Evolutionary conservation across 2,888 invertebrate species (phyloP).

Genomic region (Gymnoscelis rufifasciata): DNA sequence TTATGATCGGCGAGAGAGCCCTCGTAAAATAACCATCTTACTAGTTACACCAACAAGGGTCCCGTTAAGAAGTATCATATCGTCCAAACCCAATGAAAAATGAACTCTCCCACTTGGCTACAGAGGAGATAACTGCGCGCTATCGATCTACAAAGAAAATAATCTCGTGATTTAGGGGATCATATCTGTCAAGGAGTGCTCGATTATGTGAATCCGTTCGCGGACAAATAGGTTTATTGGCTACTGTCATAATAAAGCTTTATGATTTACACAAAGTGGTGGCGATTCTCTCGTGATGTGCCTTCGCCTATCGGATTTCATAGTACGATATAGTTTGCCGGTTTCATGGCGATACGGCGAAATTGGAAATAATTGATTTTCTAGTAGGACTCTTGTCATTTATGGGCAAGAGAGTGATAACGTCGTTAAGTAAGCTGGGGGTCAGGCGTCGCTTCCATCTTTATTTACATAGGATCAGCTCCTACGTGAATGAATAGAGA

Average conservation of each 20-base stretch:
- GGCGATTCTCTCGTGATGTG: constrained; percentile 43
- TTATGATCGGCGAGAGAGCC: constrained; percentile 43
- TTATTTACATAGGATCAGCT: not conserved
- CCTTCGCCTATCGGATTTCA: constrained; percentile 40
- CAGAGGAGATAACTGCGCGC: constrained; percentile 33
- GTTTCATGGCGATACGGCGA: constrained; percentile 8
- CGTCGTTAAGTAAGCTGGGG: not conserved
- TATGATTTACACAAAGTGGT: constrained; percentile 56
- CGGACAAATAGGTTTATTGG: constrained; percentile 74
- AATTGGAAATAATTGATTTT: not conserved
- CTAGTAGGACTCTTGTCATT: not conserved
- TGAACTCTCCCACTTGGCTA: constrained; percentile 22
- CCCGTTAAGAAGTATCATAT: constrained; percentile 38
- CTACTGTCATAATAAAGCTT: constrained; percentile 62
- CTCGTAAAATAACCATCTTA: constrained; percentile 54
- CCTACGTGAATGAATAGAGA: no score
- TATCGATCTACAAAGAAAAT: constrained; percentile 53
- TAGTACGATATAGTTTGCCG: constrained; percentile 3
- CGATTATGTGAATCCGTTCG: constrained; percentile 67
- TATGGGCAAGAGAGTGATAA: not conserved
- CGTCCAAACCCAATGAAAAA: constrained; percentile 11
- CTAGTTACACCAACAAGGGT: constrained; percentile 41
- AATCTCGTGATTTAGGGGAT: constrained; percentile 62
- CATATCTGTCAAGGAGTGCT: constrained; percentile 60
- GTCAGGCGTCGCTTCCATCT: not conserved